A percentile compares a stretch with the other conserved stretches of the same genome.
Conservation (phyloP, 2,113 vertebrate species). For the Pelmatolapia mariae region DNA sequence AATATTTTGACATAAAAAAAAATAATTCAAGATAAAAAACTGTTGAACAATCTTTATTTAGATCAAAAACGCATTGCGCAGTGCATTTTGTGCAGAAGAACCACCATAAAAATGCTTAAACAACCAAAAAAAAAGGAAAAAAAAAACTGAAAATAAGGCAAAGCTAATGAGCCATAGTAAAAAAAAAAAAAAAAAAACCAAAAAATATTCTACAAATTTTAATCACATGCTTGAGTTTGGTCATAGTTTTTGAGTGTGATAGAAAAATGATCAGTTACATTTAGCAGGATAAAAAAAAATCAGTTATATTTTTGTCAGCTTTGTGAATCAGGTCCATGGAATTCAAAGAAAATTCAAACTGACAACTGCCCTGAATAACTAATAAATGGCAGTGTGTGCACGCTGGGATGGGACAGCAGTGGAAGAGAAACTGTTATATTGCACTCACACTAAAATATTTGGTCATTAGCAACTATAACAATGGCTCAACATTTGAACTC, state of each 20-base stretch:
- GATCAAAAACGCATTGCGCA: slow-evolving; percentile 7
- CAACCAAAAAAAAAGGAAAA: neutral
- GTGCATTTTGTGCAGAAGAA: slow-evolving; percentile 10
- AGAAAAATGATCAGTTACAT: neutral
- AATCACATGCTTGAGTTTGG: slow-evolving; percentile 17
- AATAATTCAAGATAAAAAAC: neutral
- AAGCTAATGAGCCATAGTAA: neutral
- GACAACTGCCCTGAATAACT: neutral
- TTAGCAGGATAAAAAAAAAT: neutral
- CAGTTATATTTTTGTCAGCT: neutral
- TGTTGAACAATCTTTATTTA: slow-evolving; percentile 25
- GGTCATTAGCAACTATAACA: slow-evolving; percentile 29
- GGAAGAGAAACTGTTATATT: slow-evolving; percentile 32
- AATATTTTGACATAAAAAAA: neutral
- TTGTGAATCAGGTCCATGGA: neutral
- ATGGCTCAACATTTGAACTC: neutral
- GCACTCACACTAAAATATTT: slow-evolving; percentile 50
- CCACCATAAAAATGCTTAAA: slow-evolving; percentile 4
- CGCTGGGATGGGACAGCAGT: neutral
- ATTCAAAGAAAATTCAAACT: neutral
- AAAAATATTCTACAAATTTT: neutral
- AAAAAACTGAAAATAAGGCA: neutral
- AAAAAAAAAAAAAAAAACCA: neutral
- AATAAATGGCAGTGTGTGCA: neutral
- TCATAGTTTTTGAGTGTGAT: neutral